Evolutionary conservation across 1,140 invertebrate genomes (phyloP), one percentile per base, ranked within the genome.

Genomic region (Diachasmimorpha longicaudata): DNA sequence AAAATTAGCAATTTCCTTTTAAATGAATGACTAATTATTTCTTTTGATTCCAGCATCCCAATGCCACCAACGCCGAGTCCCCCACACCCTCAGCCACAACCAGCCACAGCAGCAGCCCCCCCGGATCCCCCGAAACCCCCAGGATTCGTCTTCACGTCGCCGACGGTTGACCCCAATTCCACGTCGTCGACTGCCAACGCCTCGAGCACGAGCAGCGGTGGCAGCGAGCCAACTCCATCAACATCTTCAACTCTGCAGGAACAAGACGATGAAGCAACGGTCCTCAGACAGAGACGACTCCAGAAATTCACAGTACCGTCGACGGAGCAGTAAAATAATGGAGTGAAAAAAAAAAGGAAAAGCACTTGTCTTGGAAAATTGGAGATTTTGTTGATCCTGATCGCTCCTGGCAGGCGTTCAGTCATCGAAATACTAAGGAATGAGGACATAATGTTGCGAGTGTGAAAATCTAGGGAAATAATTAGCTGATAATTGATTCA

Each of bases 211-310:
- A 74, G 23, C 23, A 79, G 78, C 63, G 81, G 74, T 46, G 48
- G 21, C n/a, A 82, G 76, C 21, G 81, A 81, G 13, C 63, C 78
- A 14, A 77, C 67, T 10, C 42, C 83, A 9, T 82, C 80, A 16
- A 82, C 82, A 9, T 81, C 81, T 31, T 81, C 77, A 68, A 77
- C 37, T 19, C 78, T 72, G 6, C 69, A 76, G 1, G 82, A 85
- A 70, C 75, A 80, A 37, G 80, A 79, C 4, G 85, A 81, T 55
- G 93, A 94, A 81, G 86, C 89, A 63, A 86, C 88, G 70, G 86
- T 86, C 72, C 58, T 95, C 42, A 90, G 93, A 86, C 91, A 92
- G 88, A 89, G 93, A 84, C 91, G 93, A 84, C 88, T 95, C 87
- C 91, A 93, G 85, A 94, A 93, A 88, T 95, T 94, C 82, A 77